Conservation (phyloP, 2,888 invertebrate species). For the Lepidochitona cinerea region DNA sequence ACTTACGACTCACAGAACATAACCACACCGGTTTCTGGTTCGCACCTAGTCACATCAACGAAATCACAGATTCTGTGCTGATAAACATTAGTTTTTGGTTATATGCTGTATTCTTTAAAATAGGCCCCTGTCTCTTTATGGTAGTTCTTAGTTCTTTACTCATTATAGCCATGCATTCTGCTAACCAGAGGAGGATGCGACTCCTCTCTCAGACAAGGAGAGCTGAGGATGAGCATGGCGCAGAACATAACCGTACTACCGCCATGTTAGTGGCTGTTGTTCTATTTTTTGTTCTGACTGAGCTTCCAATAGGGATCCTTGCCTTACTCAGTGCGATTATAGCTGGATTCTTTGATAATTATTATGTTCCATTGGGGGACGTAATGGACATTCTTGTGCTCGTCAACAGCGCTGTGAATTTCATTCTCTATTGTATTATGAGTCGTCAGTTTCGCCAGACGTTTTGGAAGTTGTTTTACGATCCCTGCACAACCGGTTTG, state of each 20-base stretch:
- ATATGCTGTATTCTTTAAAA: conserved; percentile 92
- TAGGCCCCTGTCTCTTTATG: conserved; percentile 89
- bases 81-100: conserved; percentile 85
- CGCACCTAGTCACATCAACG: conserved; percentile 37
- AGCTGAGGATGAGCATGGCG: conserved; percentile 61
- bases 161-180: conserved; percentile 65
- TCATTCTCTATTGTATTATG: conserved; percentile 95
- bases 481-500: conserved; percentile 32
- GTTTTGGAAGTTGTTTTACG: conserved; percentile 65
- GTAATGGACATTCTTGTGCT: conserved; percentile 92
- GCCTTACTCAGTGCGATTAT: conserved; percentile 78
- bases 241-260: conserved; percentile 81
- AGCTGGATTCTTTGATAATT: conserved; percentile 74
- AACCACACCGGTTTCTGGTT: conserved; percentile 37
- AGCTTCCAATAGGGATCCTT: conserved; percentile 84
- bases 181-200: conserved; percentile 56
- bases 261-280: conserved; percentile 90
- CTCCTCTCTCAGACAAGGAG: conserved; percentile 59
- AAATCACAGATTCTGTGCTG: conserved; percentile 40
- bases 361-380: conserved; percentile 79
- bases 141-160: conserved; percentile 76
- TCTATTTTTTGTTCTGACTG: conserved; percentile 88
- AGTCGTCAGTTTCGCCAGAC: conserved; percentile 87
- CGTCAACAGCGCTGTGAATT: conserved; percentile 93
- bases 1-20: conserved; percentile 10